Conservation (phyloP, 2,888 invertebrate species). For the Dicyrtomina minuta region DNA sequence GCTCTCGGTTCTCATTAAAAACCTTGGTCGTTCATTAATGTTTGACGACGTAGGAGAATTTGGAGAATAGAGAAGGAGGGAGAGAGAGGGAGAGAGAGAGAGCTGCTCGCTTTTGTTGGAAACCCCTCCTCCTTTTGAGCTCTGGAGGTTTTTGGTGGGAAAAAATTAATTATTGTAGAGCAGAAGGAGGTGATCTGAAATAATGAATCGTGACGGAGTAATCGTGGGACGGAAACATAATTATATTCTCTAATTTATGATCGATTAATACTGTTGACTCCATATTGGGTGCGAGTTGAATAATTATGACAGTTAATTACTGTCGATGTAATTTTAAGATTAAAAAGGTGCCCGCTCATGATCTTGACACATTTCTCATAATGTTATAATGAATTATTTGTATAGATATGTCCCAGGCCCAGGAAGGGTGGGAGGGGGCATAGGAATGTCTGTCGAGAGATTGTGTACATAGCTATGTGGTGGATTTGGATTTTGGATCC, state of each 20-base stretch:
- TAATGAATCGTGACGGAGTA: conserved; percentile 32
- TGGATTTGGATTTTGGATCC: too few species aligned
- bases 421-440: too few species aligned
- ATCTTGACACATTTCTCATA: too few species aligned
- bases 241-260: conserved; percentile 35
- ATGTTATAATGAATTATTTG: too few species aligned
- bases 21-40: conserved; percentile 29
- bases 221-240: conserved; percentile 30
- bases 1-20: conserved; percentile 29
- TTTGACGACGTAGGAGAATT: conserved; percentile 13
- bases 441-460: too few species aligned
- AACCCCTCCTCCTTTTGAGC: too few species aligned
- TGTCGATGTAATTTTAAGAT: too few species aligned
- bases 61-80: not conserved
- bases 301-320: conserved; percentile 32
- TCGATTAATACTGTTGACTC: conserved; percentile 31
- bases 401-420: too few species aligned
- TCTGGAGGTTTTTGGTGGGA: too few species aligned
- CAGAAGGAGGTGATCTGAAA: conserved; percentile 30
- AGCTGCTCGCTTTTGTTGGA: too few species aligned
- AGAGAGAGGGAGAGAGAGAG: not conserved
- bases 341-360: too few species aligned
- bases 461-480: too few species aligned
- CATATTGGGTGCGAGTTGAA: conserved; percentile 24
- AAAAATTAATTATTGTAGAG: conserved; percentile 33